Conservation (phyloP, 1,140 invertebrate species). For the Sycobia sp. region DNA sequence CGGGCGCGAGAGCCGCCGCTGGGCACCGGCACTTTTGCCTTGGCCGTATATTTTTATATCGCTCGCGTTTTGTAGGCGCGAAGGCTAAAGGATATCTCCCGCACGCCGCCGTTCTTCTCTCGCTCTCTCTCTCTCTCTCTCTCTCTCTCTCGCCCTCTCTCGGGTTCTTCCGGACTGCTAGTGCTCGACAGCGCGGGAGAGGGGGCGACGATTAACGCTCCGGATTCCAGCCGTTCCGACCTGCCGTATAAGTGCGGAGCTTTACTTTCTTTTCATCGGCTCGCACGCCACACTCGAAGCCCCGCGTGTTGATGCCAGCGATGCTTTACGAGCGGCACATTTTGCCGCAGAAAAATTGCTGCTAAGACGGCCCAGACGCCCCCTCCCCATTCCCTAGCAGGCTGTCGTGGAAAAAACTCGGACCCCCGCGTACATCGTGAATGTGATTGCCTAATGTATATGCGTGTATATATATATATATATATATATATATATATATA, state of each 20-base stretch:
- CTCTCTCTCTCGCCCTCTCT: no score
- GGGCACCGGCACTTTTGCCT: constrained; percentile 11
- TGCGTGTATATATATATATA: no score
- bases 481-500: no score
- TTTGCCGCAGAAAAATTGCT: constrained; percentile 20
- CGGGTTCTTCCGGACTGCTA: no score
- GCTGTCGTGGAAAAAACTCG: no score
- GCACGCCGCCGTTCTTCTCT: background rate
- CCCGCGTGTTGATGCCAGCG: constrained; percentile 41
- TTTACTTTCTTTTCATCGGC: constrained; percentile 31
- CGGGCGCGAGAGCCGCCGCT: background rate
- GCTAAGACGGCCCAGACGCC: no score
- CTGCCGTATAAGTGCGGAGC: background rate
- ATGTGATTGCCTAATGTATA: no score
- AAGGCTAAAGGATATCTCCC: constrained; percentile 8
- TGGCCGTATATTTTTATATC: constrained; percentile 32
- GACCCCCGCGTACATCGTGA: no score
- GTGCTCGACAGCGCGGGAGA: no score
- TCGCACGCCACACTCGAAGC: constrained; percentile 47
- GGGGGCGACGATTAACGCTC: constrained; percentile 29
- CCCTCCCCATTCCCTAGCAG: background rate
- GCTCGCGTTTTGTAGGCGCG: constrained; percentile 18
- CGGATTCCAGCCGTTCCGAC: constrained; percentile 10
- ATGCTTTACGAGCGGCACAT: constrained; percentile 28
- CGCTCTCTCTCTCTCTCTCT: background rate